Evolutionary conservation across 2,113 vertebrate genomes (phyloP), one percentile per base, ranked within the genome.

Genomic region (Gallinago paraguaiae): DNA sequence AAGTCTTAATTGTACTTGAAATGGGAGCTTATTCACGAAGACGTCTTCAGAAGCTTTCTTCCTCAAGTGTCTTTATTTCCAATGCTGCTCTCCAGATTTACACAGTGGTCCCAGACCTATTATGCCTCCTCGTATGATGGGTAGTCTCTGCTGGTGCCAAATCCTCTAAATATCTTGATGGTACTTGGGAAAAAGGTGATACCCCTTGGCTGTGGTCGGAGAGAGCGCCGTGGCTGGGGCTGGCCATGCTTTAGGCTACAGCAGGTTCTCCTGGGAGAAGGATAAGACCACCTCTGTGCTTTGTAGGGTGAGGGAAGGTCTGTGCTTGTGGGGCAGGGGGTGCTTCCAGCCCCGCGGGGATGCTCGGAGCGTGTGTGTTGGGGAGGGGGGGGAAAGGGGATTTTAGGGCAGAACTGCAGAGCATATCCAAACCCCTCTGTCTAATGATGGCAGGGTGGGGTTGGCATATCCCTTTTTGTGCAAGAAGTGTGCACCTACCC

Each of bases 311-410:
- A 13, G 25, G 22, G 8, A 41, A 35, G 27, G 11, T 43, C 35
- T 18, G 11, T 46, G 3, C 60, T 17, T 24, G 14, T 17, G 39
- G 28, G 31, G 5, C 5, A 22, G 0, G 0, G 17, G 18, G 7
- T 72, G 5, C 4, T 75, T 64, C 30, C 25, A 37, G 39, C 22
- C 41, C 9, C 4, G 0, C 5, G 14, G 37, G 11, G 50, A 3
- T 64, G 24, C 30, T 50, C 0, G 1, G 45, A 65, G 50, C 19
- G 16, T 43, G 43, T 43, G 43, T 43, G 43, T 43, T 0, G 1
- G 50, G 57, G n/a, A n/a, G n/a, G n/a, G 54, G 13, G 39, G 7
- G 4, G 39, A 12, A 13, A 39, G 39, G 3, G 19, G 46, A 4
- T 19, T 33, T 51, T 51, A 20, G 46, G 18, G 4, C 12, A 68